Evolutionary conservation across 2,888 invertebrate genomes (phyloP).

Genomic region (Lagria hirta): DNA sequence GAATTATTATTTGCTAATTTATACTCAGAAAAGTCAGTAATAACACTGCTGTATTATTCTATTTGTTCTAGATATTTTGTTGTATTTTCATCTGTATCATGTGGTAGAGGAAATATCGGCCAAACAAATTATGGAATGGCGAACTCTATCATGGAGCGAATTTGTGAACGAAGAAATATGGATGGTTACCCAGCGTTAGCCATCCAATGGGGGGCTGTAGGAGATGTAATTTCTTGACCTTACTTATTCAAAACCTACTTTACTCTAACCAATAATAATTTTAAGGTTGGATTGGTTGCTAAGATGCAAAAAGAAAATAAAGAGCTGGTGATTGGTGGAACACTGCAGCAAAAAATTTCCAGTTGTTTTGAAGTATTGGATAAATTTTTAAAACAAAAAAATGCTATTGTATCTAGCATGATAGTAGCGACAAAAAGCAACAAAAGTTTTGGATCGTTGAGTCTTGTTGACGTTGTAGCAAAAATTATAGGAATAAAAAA

Average conservation of each 20-base stretch:
- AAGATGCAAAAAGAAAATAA: conserved; percentile 57
- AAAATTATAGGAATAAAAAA: conserved; percentile 62
- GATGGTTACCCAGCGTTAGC: conserved; percentile 76
- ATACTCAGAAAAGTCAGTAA: no score
- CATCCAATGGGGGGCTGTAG: conserved; percentile 89
- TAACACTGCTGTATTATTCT: no score
- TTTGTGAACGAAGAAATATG: conserved; percentile 70
- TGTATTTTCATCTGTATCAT: conserved; percentile 85
- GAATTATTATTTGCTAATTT: no score
- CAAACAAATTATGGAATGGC: conserved; percentile 88
- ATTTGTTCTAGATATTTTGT: no score
- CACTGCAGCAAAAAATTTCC: conserved; percentile 66
- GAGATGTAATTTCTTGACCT: conserved; percentile 69
- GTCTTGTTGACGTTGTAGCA: conserved; percentile 69
- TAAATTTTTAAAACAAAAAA: conserved; percentile 66
- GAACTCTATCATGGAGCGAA: conserved; percentile 50
- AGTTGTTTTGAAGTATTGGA: conserved; percentile 67
- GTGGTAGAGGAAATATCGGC: conserved; percentile 88
- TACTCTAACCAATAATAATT: conserved; percentile 1
- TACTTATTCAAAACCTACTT: not conserved
- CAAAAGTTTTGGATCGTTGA: conserved; percentile 62
- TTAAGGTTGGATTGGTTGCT: conserved; percentile 64
- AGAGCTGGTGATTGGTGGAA: conserved; percentile 60
- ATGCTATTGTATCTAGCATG: conserved; percentile 71
- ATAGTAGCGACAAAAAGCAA: conserved; percentile 82